Base-by-base conservation (phyloP, 2,113 vertebrate genomes). In the Amphilophus citrinellus region DNA sequence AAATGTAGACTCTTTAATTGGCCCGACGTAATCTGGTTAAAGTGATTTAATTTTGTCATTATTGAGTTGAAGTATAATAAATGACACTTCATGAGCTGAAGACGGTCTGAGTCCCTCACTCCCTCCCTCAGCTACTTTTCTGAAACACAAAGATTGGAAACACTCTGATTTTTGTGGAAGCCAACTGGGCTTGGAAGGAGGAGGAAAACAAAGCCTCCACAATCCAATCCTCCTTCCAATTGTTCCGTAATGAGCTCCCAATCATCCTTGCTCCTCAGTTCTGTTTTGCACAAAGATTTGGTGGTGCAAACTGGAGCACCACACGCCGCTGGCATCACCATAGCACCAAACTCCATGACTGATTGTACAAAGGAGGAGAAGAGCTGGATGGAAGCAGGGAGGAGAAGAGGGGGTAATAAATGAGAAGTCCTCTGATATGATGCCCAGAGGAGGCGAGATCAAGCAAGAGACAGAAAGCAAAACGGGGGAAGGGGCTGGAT, bases 391-490 rank as follows among this genome's bases (percentile, higher is more conserved):
- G 39, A 50, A 22, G 77, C 61, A n/a, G 30, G 30, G 39, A 22
- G 37, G 18, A 57, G 17, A 56, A 39, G 47, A 35, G 35, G 78
- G 75, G n/a, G 60, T 24, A 14, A 10, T 18, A 22, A 83, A 47
- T 1, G 50, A 78, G 18, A 76, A 35, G 63, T 44, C 73, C 68
- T 71, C 68, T 56, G 79, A 84, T 56, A 17, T 5, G 77, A 77
- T 8, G 68, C 88, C 61, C 66, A 14, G 66, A 79, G 79, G 78
- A 61, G 50, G 13, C 9, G 62, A 58, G 59, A 75, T 57, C 63
- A 56, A 39, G 59, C 9, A 1, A 8, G 20, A 61, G 37, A 22
- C 39, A 27, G 50, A 62, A 27, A 59, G 32, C 10, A 27, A 47
- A 24, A 24, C 37, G 13, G 24, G 30, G 2, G 27, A 1, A 17